These are phyloP conservation scores for Sebastes miniatus DNA, from an alignment of 2,797 vertebrate genomes.

Conservation along the genomic window DNA sequence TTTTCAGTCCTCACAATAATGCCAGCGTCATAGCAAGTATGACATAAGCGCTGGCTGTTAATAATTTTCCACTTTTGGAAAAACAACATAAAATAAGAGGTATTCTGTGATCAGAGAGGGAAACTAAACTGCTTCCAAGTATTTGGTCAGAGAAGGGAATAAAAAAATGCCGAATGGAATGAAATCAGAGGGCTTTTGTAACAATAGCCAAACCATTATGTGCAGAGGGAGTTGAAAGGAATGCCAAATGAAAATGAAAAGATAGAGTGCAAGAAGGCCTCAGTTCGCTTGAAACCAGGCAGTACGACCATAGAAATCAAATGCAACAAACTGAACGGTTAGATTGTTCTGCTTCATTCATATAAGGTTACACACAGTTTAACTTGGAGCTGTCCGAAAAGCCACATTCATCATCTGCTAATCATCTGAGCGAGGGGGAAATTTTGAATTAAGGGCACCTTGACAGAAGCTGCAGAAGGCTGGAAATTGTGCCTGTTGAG, in stretches of 20 bases:
- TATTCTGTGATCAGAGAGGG: not conserved
- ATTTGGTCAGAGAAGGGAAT: not conserved
- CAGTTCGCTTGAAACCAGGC: not conserved
- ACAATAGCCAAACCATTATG: conserved; percentile 1
- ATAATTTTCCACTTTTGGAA: not conserved
- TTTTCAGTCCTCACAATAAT: not conserved
- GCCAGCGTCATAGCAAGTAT: not conserved
- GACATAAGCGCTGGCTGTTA: not conserved
- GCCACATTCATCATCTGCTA: not conserved
- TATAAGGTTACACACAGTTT: conserved; percentile 7
- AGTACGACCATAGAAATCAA: not conserved
- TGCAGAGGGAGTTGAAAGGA: conserved; percentile 3
- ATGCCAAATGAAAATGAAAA: conserved; percentile 13
- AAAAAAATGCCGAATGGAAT: not conserved
- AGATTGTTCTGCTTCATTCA: not conserved
- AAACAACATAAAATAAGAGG: not conserved
- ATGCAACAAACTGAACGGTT: not conserved
- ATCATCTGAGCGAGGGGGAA: not conserved
- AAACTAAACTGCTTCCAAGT: conserved; percentile 1
- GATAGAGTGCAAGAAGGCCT: not conserved
- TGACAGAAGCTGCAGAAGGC: conserved; percentile 5
- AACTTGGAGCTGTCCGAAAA: not conserved
- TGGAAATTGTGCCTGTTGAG: not conserved
- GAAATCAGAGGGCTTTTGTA: not conserved
- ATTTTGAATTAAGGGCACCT: not conserved